phyloP scores from a whole-genome alignment of 2,113 vertebrate genomes.

The Corynorhinus townsendii region DNA sequence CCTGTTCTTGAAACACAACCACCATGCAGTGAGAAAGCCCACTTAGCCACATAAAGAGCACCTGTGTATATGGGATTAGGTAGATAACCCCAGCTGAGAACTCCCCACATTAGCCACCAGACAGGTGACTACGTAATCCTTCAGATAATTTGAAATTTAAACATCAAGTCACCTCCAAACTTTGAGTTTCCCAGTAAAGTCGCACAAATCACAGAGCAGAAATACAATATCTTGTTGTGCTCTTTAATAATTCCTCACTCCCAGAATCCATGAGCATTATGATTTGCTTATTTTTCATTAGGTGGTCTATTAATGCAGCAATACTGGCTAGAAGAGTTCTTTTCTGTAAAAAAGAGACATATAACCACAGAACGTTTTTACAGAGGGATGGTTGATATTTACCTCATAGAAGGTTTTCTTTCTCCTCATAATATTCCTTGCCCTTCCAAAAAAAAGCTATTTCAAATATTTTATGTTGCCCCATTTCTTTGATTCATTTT shows the following conservation, averaged over 20 bases:
- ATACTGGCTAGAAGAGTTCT: background rate
- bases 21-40: background rate
- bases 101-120: background rate
- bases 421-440: background rate
- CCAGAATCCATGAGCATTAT: background rate
- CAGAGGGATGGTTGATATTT: background rate
- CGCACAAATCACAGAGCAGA: background rate
- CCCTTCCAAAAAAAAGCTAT: background rate
- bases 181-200: background rate
- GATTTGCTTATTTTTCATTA: background rate
- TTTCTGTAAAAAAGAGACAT: background rate
- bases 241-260: background rate
- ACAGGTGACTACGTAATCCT: background rate
- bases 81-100: background rate
- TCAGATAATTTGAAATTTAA: background rate
- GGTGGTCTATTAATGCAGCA: background rate
- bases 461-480: background rate
- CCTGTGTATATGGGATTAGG: fast-evolving
- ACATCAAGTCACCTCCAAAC: background rate
- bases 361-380: background rate
- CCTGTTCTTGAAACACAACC: background rate
- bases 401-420: background rate
- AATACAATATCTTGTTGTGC: background rate
- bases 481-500: background rate
- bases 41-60: background rate